These are phyloP conservation scores for Diprion similis DNA, from an alignment of 1,140 invertebrate genomes.

Conservation along the genomic window DNA sequence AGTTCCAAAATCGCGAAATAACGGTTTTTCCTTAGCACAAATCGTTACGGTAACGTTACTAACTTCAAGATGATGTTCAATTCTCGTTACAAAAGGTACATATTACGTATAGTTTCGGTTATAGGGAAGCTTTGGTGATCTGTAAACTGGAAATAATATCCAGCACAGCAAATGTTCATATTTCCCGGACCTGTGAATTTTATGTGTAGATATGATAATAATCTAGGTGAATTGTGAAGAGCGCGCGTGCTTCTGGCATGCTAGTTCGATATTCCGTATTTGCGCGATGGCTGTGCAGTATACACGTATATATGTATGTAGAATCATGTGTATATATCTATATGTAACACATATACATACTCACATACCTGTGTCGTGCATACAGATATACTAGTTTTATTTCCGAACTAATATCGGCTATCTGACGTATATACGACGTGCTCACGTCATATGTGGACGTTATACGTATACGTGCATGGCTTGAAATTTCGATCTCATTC, in stretches of 20 bases:
- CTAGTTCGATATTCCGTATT: conserved; percentile 2
- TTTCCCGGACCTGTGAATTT: no score
- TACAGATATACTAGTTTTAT: conserved; percentile 12
- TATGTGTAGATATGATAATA: no score
- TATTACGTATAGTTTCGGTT: no score
- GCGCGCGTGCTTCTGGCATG: background rate
- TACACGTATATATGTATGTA: conserved; percentile 32
- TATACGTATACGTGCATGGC: background rate
- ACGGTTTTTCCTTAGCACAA: no score
- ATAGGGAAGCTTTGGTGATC: no score
- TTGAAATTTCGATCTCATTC: background rate
- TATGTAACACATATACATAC: conserved; percentile 25
- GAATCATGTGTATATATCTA: conserved; percentile 28
- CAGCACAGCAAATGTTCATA: no score
- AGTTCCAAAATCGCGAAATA: no score
- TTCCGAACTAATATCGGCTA: conserved; percentile 16
- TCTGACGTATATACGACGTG: conserved; percentile 3
- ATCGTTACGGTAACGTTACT: no score
- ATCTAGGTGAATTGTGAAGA: background rate
- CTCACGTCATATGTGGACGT: background rate
- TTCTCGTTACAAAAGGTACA: no score
- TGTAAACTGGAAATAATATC: no score
- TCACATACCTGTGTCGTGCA: conserved; percentile 17
- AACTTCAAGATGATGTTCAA: no score
- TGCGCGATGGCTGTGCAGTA: background rate